phyloP scores from a whole-genome alignment of 2,888 invertebrate species.

The Zonitis immaculata region DNA sequence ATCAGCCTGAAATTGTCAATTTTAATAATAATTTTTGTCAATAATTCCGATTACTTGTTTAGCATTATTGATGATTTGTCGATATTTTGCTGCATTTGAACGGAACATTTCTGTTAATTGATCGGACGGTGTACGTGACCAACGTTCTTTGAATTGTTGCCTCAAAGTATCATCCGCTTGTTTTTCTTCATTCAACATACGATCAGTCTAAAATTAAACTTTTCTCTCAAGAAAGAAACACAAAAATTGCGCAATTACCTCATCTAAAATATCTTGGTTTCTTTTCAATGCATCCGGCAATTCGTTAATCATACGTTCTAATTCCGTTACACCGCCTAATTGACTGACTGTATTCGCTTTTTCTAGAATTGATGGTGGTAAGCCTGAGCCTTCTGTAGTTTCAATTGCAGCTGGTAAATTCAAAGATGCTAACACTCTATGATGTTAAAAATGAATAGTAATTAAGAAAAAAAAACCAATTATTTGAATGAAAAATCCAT shows the following conservation, averaged over 20 bases:
- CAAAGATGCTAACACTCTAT: conserved; percentile 71
- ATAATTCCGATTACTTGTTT: conserved; percentile 56
- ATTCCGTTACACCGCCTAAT: conserved; percentile 69
- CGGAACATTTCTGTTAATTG: conserved; percentile 86
- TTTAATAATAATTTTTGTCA: no score
- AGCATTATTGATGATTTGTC: conserved; percentile 89
- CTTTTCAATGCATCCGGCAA: conserved; percentile 86
- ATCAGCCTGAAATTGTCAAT: conserved; percentile 60
- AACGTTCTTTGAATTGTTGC: conserved; percentile 85
- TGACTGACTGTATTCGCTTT: conserved; percentile 75
- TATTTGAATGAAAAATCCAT: neutral
- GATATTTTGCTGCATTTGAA: conserved; percentile 87
- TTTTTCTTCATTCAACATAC: conserved; percentile 85
- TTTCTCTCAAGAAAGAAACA: neutral
- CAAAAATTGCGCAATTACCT: no score
- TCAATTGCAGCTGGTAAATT: conserved; percentile 98
- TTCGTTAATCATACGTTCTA: conserved; percentile 74
- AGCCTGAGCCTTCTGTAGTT: conserved; percentile 62
- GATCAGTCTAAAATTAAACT: conserved; percentile 56
- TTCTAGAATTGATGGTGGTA: conserved; percentile 85
- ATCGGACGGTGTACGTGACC: conserved; percentile 85
- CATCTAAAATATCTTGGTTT: conserved; percentile 92
- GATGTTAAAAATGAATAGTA: neutral
- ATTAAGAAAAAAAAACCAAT: neutral
- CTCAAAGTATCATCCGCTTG: conserved; percentile 84